These are phyloP conservation scores for Nowickia ferox DNA, from an alignment of 2,888 invertebrate genomes.

Conservation along the genomic window DNA sequence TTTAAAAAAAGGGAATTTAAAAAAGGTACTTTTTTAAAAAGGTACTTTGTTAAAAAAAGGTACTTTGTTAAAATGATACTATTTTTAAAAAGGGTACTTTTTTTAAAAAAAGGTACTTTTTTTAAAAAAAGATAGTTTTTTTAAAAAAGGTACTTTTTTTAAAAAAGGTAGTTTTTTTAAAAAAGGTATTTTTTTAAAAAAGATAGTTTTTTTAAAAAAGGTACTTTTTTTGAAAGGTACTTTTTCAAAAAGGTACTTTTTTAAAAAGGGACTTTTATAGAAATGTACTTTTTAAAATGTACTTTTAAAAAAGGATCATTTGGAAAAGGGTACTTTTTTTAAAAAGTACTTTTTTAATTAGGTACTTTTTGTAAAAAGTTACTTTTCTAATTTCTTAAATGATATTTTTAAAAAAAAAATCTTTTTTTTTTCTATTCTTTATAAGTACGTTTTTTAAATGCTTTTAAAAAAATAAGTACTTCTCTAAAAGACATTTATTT, in stretches of 20 bases:
- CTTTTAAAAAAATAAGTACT: neutral
- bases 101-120: no score
- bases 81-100: neutral
- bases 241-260: neutral
- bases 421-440: no score
- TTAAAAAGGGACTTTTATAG: neutral
- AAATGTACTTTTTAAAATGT: neutral
- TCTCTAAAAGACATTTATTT: neutral
- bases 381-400: no score
- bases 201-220: neutral
- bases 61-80: neutral
- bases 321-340: neutral
- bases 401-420: no score
- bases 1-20: neutral
- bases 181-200: slow-evolving; percentile 11
- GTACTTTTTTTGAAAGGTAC: neutral
- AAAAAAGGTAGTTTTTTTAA: neutral
- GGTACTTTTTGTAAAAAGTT: no score
- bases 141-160: neutral
- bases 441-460: neutral
- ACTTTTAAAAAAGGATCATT: no score
- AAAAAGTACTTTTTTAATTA: neutral
- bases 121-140: neutral
- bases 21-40: neutral
- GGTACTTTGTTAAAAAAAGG: neutral